Evolutionary conservation across 37 sponge, comb jelly and placozoan genomes (phyloP).

Genomic region (Beroe forskalii): DNA sequence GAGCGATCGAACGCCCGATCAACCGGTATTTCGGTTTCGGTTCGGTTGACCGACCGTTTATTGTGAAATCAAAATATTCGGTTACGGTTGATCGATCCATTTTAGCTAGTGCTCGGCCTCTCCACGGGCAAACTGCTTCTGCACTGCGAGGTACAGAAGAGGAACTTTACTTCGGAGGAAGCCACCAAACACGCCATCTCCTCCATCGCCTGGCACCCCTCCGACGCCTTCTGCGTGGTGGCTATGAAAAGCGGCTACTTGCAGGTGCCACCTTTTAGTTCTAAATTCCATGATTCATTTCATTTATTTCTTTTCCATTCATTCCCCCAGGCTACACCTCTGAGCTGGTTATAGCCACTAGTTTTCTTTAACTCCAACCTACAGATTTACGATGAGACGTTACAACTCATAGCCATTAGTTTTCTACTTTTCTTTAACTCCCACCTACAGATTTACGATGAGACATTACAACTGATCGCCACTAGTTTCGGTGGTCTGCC

Average conservation of each 20-base stretch:
- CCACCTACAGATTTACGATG: constrained; percentile 32
- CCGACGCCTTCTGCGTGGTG: constrained; percentile 38
- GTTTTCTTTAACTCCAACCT: too few relatives aligned
- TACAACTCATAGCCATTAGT: constrained; percentile 9
- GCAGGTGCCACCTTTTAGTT: neutral
- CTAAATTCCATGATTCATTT: neutral
- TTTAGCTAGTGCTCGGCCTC: constrained; percentile 29
- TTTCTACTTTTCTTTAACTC: too few relatives aligned
- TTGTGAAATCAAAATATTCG: too few relatives aligned
- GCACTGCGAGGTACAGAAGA: constrained; percentile 46
- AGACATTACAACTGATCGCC: constrained; percentile 2
- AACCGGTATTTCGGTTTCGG: too few relatives aligned
- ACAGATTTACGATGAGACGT: constrained; percentile 42
- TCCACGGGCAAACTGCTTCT: constrained; percentile 21
- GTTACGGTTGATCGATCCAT: too few relatives aligned
- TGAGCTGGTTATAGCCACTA: too few relatives aligned
- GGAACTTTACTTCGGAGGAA: constrained; percentile 31
- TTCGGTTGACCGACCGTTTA: too few relatives aligned
- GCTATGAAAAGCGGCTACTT: constrained; percentile 33
- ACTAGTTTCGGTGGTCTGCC: constrained; percentile 25
- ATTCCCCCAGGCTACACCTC: too few relatives aligned
- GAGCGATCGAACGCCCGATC: too few relatives aligned
- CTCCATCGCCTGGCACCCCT: constrained; percentile 13
- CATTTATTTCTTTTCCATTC: too few relatives aligned
- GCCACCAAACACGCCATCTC: constrained; percentile 3